Base-by-base conservation (phyloP, 2,797 vertebrate species). In the Propithecus perrieri region DNA sequence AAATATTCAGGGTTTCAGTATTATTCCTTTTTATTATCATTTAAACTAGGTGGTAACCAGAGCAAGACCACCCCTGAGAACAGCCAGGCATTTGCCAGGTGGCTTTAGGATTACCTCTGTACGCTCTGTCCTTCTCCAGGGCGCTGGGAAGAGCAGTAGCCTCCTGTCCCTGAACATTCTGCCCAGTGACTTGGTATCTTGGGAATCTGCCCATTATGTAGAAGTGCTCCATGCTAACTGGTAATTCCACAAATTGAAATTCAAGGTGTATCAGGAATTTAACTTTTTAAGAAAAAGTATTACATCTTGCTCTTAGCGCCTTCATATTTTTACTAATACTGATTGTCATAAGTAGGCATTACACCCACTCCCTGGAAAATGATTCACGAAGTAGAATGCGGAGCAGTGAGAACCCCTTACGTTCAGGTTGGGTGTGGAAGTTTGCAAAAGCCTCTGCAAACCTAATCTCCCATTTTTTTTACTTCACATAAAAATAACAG, bases 31-130 rank as follows among this genome's bases (percentile, higher is more conserved):
- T 74, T 63, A 43, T 61, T 80, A 7, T 67, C 53, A 76, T 91
- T 84, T 91, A 96, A 94, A 94, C 79, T 59, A 89, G 46, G 79
- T 83, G 75, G 48, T 85, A 94, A 93, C 89, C 80, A 96, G 86
- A 91, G 88, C 71, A 30, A 92, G 94, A 69, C 28, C 28, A 22
- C 53, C 53, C 74, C 85, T 35, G 78, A 92, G 90, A 74, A 65
- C 0, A 72, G 67, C 38, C 12, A 35, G 71, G 86, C 30, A 9
- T 81, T 67, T 53, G 18, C 74, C 86, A 63, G 72, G 65, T 41
- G 9, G 5, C 48, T 89, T 4, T 30, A 38, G 83, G n/a, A 71
- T 41, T 59, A 22, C 48, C 35, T 53, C 59, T 38, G 4, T 67
- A 24, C 28, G 10, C 35, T 89, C 53, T 55, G 20, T 61, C 89